These are phyloP conservation scores for Leistus spinibarbis DNA, from an alignment of 2,888 invertebrate species.

Conservation along the genomic window DNA sequence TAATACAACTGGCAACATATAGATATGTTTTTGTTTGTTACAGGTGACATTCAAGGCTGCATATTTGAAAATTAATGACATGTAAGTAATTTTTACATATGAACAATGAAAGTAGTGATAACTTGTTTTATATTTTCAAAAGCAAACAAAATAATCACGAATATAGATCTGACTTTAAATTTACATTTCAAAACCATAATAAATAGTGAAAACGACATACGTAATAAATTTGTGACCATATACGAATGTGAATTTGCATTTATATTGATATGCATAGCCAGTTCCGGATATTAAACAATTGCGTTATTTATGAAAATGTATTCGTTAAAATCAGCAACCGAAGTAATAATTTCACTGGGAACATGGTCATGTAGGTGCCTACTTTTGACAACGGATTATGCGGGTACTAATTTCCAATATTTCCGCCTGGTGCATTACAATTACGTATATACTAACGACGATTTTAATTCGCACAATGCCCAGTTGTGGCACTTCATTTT, in stretches of 20 bases:
- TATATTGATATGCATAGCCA: constrained; percentile 35
- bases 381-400: constrained; percentile 23
- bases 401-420: constrained; percentile 17
- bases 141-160: constrained; percentile 21
- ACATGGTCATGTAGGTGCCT: background rate
- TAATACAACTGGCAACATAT: background rate
- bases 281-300: constrained; percentile 37
- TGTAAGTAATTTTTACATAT: constrained; percentile 29
- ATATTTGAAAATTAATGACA: constrained; percentile 23
- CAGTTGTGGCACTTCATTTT: too few species aligned
- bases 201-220: constrained; percentile 22
- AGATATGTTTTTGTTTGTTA: constrained; percentile 25
- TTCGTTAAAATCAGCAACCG: constrained; percentile 32
- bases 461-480: too few species aligned
- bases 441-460: background rate
- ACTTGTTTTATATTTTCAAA: constrained; percentile 11
- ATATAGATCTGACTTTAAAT: constrained; percentile 29
- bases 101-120: constrained; percentile 26
- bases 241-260: constrained; percentile 19
- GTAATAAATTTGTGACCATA: constrained; percentile 12
- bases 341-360: constrained; percentile 24
- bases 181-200: constrained; percentile 37
- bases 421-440: too few species aligned
- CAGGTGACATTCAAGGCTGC: constrained; percentile 19
- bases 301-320: constrained; percentile 36